These are phyloP conservation scores for Habrosyne pyritoides DNA, from an alignment of 2,888 invertebrate genomes.

Conservation along the genomic window DNA sequence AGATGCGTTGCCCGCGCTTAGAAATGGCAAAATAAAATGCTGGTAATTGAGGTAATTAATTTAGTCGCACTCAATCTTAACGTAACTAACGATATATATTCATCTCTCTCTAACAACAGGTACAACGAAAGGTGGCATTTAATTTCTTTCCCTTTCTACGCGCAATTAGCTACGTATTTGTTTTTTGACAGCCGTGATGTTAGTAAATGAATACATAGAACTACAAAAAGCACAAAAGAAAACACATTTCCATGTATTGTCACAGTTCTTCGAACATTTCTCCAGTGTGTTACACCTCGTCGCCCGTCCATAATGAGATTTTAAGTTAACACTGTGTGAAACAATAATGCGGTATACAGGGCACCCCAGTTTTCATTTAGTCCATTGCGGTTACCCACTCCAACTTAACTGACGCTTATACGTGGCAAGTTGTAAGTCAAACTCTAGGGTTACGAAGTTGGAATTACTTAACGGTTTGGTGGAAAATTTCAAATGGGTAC, in stretches of 20 bases:
- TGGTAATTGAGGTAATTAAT: too few species aligned
- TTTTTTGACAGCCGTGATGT: too few species aligned
- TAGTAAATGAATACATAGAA: too few species aligned
- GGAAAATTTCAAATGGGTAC: conserved; percentile 1
- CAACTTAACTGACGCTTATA: not conserved
- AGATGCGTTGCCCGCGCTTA: too few species aligned
- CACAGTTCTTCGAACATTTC: not conserved
- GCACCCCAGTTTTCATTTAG: conserved; percentile 22
- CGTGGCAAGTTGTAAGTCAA: conserved; percentile 5
- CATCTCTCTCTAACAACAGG: too few species aligned
- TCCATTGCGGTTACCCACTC: conserved; percentile 1
- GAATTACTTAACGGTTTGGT: conserved; percentile 6
- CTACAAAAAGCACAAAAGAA: too few species aligned
- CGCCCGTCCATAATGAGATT: conserved; percentile 26
- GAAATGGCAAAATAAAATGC: too few species aligned
- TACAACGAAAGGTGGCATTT: too few species aligned
- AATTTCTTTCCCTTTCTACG: too few species aligned
- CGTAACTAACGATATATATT: too few species aligned
- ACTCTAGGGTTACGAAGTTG: conserved; percentile 4
- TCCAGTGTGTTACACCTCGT: conserved; percentile 6
- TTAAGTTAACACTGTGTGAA: conserved; percentile 21
- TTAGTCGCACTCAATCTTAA: too few species aligned
- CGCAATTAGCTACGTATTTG: too few species aligned
- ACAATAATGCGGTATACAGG: conserved; percentile 14
- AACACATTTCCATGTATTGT: not conserved